These are phyloP conservation scores for Bedellia somnulentella DNA, from an alignment of 2,888 invertebrate genomes.

Conservation along the genomic window DNA sequence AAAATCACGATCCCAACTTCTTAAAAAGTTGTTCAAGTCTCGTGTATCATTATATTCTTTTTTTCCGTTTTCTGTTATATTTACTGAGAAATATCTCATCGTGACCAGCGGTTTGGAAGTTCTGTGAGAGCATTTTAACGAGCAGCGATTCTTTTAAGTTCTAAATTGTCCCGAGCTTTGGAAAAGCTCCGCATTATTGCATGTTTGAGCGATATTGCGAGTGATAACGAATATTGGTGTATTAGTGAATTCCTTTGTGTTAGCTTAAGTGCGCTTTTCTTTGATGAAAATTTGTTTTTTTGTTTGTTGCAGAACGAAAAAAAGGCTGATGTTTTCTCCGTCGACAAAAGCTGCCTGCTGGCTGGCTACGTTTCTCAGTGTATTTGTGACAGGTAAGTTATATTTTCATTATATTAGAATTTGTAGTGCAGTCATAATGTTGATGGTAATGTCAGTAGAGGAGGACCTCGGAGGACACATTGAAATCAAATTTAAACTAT, in stretches of 20 bases:
- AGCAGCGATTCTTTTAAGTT: conserved; percentile 15
- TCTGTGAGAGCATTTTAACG: conserved; percentile 21
- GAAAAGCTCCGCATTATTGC: too few species aligned
- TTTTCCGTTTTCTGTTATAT: conserved; percentile 28
- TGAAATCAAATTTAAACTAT: background rate
- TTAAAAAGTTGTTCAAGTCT: too few species aligned
- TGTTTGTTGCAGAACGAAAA: conserved; percentile 9
- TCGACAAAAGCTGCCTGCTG: conserved; percentile 51
- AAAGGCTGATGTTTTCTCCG: conserved; percentile 45
- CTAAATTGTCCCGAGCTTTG: conserved; percentile 7
- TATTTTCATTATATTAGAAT: background rate
- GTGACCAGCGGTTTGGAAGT: conserved; percentile 20
- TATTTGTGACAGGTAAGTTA: conserved; percentile 44
- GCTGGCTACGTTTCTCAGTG: conserved; percentile 51
- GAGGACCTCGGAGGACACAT: too few species aligned
- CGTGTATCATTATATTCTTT: too few species aligned
- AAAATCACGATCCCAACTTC: too few species aligned
- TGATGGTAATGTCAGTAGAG: too few species aligned
- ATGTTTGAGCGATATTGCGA: too few species aligned
- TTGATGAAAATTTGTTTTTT: too few species aligned
- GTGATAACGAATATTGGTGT: too few species aligned
- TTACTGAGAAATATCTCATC: conserved; percentile 19
- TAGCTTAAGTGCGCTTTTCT: too few species aligned
- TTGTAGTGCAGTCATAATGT: background rate
- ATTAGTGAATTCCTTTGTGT: too few species aligned